Evolutionary conservation across 2,888 invertebrate genomes (phyloP).

Genomic region (Notocelia uddmanniana): DNA sequence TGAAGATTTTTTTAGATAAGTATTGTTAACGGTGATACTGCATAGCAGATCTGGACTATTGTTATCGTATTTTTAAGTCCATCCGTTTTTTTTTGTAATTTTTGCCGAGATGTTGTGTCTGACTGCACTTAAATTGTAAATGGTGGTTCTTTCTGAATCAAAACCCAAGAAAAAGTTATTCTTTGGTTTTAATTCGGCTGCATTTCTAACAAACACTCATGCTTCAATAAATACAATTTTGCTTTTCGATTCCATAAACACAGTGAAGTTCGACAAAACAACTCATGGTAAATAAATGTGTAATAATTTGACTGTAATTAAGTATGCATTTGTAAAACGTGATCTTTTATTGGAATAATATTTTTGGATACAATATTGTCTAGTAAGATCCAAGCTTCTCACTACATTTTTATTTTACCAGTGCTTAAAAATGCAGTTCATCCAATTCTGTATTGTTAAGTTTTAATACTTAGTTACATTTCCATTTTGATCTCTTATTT

Average conservation of each 20-base stretch:
- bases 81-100: slow-evolving; percentile 67
- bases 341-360: slow-evolving; percentile 45
- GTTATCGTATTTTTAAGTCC: slow-evolving; percentile 84
- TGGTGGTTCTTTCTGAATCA: slow-evolving; percentile 74
- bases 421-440: slow-evolving; percentile 50
- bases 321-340: slow-evolving; percentile 52
- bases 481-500: slow-evolving; percentile 82
- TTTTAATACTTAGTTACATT: slow-evolving; percentile 75
- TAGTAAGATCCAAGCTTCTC: slow-evolving; percentile 23
- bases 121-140: slow-evolving; percentile 84
- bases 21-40: slow-evolving; percentile 83
- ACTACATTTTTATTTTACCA: slow-evolving; percentile 38
- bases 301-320: slow-evolving; percentile 37
- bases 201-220: slow-evolving; percentile 65
- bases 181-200: slow-evolving; percentile 62
- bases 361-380: slow-evolving; percentile 52
- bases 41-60: slow-evolving; percentile 83
- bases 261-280: slow-evolving; percentile 85
- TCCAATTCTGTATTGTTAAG: slow-evolving; percentile 74
- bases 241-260: slow-evolving; percentile 71
- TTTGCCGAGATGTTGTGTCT: slow-evolving; percentile 81
- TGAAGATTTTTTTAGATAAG: slow-evolving; percentile 76
- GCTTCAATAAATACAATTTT: slow-evolving; percentile 64
- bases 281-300: slow-evolving; percentile 54
- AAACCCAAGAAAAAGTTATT: slow-evolving; percentile 55